Evolutionary conservation across 2,888 invertebrate genomes (phyloP), one percentile per base, ranked within the genome.

Genomic region (Platycheirus albimanus): DNA sequence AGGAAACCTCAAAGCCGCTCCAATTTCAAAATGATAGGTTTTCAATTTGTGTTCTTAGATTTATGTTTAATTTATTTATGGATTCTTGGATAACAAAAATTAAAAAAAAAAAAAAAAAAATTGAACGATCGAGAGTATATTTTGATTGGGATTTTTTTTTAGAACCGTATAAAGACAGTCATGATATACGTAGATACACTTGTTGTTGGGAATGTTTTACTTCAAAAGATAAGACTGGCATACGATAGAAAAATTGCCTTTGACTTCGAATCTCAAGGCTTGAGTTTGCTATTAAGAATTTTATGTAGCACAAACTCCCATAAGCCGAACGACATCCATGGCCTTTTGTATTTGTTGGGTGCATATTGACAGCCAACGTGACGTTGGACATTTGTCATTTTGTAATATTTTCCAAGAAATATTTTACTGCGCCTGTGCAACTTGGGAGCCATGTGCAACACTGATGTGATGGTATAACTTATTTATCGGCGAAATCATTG

Each of bases 31-130:
- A 45, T 66, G 51, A 76, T 76, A 52, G 76, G 10, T 71, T 71
- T 51, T 49, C 47, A 72, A 58, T 13, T 38, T 80, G 51, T 47
- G 13, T 41, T 54, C 36, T 2, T 36, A 67, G 79, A 69, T 69
- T 79, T 79, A 79, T 79, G 45, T 41, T 36, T 63, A 67, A 78
- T 63, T 79, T 79, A 79, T 79, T 61, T 63, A 69, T 49, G 54
- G 13, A 15, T 15, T 67, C 47, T 63, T n/a, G 30, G 38, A 8
- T 49, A 76, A 45, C 30, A 61, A n/a, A 28, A 58, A 58, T 49
- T 61, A 28, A 17, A 38, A 41, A 15, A 49, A 47, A 8, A 36
- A 11, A 8, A 36, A 11, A 3, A 36, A 36, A 13, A 33, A 33
- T 8, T 3, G 13, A 3, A 10, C 51, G 61, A 51, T 67, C 51